These are phyloP conservation scores for Eulemur albifrons DNA, from an alignment of 2,797 vertebrate genomes.

Conservation along the genomic window DNA sequence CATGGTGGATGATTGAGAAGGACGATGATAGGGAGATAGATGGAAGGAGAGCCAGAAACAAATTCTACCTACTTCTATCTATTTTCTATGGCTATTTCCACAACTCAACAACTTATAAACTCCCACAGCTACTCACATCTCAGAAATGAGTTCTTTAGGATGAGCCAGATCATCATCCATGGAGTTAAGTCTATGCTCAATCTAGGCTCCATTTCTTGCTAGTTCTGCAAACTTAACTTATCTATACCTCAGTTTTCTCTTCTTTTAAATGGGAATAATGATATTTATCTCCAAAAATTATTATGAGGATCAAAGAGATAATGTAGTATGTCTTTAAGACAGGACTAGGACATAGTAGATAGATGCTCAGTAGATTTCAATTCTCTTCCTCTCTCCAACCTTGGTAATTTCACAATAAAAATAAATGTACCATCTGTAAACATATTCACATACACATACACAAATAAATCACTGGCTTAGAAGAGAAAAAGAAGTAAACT, in stretches of 20 bases:
- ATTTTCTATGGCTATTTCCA: not conserved
- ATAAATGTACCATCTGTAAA: not conserved
- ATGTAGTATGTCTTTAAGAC: not conserved
- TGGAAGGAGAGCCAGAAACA: constrained; percentile 6
- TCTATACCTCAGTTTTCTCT: not conserved
- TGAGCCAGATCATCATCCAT: not conserved
- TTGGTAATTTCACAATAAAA: not conserved
- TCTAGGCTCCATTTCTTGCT: not conserved
- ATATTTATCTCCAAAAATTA: not conserved
- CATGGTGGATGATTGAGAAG: not conserved
- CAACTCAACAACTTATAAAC: not conserved
- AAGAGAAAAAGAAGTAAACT: not conserved
- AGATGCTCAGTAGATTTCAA: not conserved
- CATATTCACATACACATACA: not conserved
- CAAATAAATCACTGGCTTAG: not conserved
- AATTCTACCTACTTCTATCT: not conserved
- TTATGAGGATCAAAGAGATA: not conserved
- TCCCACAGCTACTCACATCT: not conserved
- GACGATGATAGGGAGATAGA: not conserved
- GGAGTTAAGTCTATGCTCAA: not conserved
- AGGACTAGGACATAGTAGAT: not conserved
- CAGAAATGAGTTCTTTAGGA: not conserved
- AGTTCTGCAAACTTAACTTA: not conserved
- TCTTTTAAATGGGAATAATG: not conserved
- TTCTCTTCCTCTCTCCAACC: not conserved